Base-by-base conservation (phyloP, 1,140 invertebrate species). In the Hylaeus volcanicus region DNA sequence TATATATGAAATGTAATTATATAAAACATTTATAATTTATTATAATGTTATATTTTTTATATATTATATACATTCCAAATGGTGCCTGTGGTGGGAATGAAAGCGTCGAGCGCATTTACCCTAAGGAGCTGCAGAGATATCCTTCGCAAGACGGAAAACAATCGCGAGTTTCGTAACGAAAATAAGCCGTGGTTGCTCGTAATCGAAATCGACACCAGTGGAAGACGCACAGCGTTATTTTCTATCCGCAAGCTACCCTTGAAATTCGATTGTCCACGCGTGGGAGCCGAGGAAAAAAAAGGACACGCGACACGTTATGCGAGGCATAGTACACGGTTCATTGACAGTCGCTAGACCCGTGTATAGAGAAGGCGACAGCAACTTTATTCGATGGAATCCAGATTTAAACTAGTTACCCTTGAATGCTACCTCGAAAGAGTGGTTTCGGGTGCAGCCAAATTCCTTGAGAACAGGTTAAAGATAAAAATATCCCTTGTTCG, bases 331-430 rank as follows among this genome's bases (percentile, higher is more conserved):
- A 65, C 45, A 37, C 14, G 64, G 61, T 79, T 79, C 60, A 66
- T 79, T 74, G 60, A 66, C 70, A 56, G 64, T 39, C 26, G 0
- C 11, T 26, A 26, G 26, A 41, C 45, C 12, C n/a, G 65, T 2
- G 48, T 3, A 79, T 64, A 72, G 43, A n/a, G 63, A 65, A 73
- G 60, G 12, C 2, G 71, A 12, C 2, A 39, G 60, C 15, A n/a
- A 26, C 4, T 5, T 56, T 79, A 14, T 56, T 43, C 15, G 15
- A 61, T 12, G 15, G 45, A 71, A 43, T 53, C 56, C 37, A 63
- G 55, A 41, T 26, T 77, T 37, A 9, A 41, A 78, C 68, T 37
- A 53, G 75, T 71, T 78, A 53, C 75, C 75, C 75, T 72, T 78
- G 75, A 43, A 43, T 14, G 55, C 45, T 70, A 6, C 45, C 37